Evolutionary conservation across 2,888 invertebrate genomes (phyloP).

Genomic region (Phyllotreta striolata): DNA sequence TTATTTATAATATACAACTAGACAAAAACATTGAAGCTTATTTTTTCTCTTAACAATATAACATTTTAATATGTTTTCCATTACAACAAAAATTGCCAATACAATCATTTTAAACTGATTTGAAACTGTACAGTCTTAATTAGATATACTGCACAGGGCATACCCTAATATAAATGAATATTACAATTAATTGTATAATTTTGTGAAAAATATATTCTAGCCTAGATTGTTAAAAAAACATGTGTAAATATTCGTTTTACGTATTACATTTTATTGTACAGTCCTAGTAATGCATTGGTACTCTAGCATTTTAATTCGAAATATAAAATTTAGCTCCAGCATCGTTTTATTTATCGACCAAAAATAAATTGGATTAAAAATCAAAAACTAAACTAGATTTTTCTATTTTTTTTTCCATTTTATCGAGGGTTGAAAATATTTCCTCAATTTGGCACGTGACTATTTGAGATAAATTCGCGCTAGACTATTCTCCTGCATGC

Average conservation of each 20-base stretch:
- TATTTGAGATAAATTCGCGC: not conserved
- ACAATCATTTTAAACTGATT: constrained; percentile 28
- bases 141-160: constrained; percentile 24
- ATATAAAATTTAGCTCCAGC: constrained; percentile 57
- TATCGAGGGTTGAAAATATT: not conserved
- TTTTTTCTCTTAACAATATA: too few species aligned
- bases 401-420: too few species aligned
- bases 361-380: not conserved
- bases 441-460: constrained; percentile 4
- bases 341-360: constrained; percentile 28
- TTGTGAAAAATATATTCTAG: constrained; percentile 32
- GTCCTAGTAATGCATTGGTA: constrained; percentile 57
- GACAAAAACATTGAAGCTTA: too few species aligned
- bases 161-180: constrained; percentile 10
- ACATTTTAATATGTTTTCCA: too few species aligned
- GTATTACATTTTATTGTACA: constrained; percentile 58
- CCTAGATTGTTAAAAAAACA: constrained; percentile 56
- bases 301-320: constrained; percentile 58
- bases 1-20: too few species aligned
- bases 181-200: constrained; percentile 33
- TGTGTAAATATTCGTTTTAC: constrained; percentile 52
- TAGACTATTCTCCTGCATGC: constrained; percentile 3
- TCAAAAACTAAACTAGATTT: too few species aligned
- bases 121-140: constrained; percentile 34
- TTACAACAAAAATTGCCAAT: constrained; percentile 16